Percentiles rank a stretch among this genome's conserved stretches.
Conservation (phyloP, 2,888 invertebrate species). For the Spodoptera exigua region DNA sequence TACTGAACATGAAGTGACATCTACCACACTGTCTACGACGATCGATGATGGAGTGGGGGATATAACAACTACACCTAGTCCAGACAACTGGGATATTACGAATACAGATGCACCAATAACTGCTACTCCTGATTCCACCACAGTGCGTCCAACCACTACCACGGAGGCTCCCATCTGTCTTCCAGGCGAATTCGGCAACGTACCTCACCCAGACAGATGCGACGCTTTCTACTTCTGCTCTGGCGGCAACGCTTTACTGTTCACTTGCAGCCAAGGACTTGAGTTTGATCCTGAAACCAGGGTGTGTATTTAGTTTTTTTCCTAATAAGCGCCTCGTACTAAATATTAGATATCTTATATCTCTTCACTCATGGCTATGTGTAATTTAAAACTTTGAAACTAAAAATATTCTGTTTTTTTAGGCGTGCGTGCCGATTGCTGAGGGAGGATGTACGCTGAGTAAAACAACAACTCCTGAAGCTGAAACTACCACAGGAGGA, state of each 20-base stretch:
- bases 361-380: no score
- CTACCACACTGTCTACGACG: neutral
- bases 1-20: slow-evolving; percentile 5
- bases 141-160: no score
- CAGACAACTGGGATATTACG: no score
- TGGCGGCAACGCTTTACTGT: neutral
- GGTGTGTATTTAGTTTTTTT: slow-evolving; percentile 44
- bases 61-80: no score
- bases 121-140: no score
- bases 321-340: no score
- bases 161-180: slow-evolving; percentile 22
- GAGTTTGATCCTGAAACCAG: slow-evolving; percentile 16
- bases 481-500: neutral
- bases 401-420: slow-evolving; percentile 8
- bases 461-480: neutral
- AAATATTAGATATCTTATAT: no score
- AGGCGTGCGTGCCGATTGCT: slow-evolving; percentile 26
- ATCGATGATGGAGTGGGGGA: no score
- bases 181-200: slow-evolving; percentile 2
- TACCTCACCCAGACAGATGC: slow-evolving; percentile 37
- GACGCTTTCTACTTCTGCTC: slow-evolving; percentile 36
- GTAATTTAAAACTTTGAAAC: no score
- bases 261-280: slow-evolving; percentile 15
- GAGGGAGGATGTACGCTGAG: slow-evolving; percentile 41
- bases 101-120: no score